Percentiles rank a stretch among this genome's conserved stretches.
Evolutionary conservation across 2,888 invertebrate genomes (phyloP).

Genomic region (Agrochola litura): DNA sequence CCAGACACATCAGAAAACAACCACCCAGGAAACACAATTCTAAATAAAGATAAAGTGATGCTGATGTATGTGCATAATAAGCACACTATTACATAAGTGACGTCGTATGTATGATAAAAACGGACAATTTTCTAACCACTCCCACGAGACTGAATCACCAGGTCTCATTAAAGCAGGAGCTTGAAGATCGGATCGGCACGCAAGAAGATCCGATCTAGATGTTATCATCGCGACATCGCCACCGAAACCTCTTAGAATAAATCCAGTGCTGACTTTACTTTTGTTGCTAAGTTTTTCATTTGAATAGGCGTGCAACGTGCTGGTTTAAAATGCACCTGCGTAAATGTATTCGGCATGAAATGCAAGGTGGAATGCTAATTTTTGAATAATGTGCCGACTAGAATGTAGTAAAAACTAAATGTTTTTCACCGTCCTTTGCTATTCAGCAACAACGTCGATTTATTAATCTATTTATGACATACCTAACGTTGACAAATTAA

Average conservation of each 20-base stretch:
- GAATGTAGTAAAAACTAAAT: not conserved
- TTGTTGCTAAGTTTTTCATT: constrained; percentile 63
- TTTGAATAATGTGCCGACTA: constrained; percentile 6
- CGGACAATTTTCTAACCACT: constrained; percentile 67
- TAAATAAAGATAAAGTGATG: constrained; percentile 52
- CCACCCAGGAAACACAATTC: constrained; percentile 46
- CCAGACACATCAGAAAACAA: constrained; percentile 36
- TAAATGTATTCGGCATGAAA: constrained; percentile 8
- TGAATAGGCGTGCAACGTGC: constrained; percentile 34
- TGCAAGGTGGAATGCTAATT: constrained; percentile 2
- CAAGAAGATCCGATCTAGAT: constrained; percentile 85
- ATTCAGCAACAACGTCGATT: not conserved
- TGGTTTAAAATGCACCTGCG: constrained; percentile 16
- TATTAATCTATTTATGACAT: not conserved
- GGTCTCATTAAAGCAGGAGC: constrained; percentile 79
- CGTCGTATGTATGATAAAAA: constrained; percentile 66
- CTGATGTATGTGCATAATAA: constrained; percentile 61
- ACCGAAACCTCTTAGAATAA: constrained; percentile 72
- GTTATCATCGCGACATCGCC: constrained; percentile 74
- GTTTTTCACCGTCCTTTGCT: not conserved
- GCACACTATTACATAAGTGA: constrained; percentile 56
- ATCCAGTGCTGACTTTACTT: constrained; percentile 66
- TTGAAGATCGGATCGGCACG: constrained; percentile 86
- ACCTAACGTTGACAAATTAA: not conserved
- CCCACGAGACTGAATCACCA: constrained; percentile 70